phyloP scores from a whole-genome alignment of 2,888 invertebrate species.

The Lapara coniferarum region DNA sequence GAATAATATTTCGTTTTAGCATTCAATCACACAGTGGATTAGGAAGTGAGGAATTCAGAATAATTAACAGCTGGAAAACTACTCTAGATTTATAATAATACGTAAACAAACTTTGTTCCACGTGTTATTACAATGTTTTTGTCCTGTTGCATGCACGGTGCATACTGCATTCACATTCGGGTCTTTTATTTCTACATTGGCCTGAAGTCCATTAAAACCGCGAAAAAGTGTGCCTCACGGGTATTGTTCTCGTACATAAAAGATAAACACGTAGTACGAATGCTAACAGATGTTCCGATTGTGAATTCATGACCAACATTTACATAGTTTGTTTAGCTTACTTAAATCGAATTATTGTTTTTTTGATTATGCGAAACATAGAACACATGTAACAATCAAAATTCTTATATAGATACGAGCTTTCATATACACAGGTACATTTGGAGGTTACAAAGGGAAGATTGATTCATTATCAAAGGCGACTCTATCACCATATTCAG shows the following conservation, averaged over 20 bases:
- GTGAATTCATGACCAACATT: slow-evolving; percentile 8
- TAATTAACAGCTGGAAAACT: not conserved
- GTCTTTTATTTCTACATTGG: slow-evolving; percentile 56
- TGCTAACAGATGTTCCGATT: slow-evolving; percentile 55
- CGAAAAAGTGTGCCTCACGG: slow-evolving; percentile 50
- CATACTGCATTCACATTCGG: slow-evolving; percentile 34
- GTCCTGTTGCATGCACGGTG: not conserved
- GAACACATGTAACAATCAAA: too few species aligned
- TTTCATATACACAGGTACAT: not conserved
- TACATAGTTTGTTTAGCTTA: not conserved
- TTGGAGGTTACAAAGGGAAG: too few species aligned
- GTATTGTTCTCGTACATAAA: slow-evolving; percentile 63
- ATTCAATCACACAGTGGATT: not conserved
- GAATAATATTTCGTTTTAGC: too few species aligned
- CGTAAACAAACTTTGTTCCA: not conserved
- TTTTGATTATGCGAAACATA: too few species aligned
- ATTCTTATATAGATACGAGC: too few species aligned
- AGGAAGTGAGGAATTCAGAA: not conserved
- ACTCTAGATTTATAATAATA: not conserved
- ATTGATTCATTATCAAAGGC: too few species aligned
- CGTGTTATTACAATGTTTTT: not conserved
- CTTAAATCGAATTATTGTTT: not conserved
- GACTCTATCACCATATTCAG: too few species aligned
- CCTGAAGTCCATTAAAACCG: slow-evolving; percentile 47
- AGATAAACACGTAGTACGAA: slow-evolving; percentile 54